Evolutionary conservation across 2,888 invertebrate species (phyloP).

Genomic region (Dryocosmus kuriphilus): DNA sequence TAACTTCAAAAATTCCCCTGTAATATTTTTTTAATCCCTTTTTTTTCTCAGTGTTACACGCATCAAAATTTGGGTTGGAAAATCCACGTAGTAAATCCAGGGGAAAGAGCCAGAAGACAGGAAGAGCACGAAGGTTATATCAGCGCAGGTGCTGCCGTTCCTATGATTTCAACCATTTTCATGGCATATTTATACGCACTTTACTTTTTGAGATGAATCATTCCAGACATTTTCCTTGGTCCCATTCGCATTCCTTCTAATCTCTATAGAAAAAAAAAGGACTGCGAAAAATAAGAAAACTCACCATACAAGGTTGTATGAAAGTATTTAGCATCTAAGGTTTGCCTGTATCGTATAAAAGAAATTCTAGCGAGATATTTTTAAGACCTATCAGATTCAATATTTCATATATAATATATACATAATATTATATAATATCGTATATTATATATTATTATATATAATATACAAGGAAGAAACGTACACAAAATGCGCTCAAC

Average conservation of each 20-base stretch:
- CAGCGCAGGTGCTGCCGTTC: conserved; percentile 44
- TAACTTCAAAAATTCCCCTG: no score
- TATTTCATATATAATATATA: conserved; percentile 72
- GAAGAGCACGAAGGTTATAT: conserved; percentile 41
- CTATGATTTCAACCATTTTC: conserved; percentile 57
- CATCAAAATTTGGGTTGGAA: conserved; percentile 96
- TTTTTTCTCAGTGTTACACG: conserved; percentile 88
- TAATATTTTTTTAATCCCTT: no score
- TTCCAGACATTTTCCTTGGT: background rate
- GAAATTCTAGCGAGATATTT: conserved; percentile 73
- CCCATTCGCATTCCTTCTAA: conserved; percentile 12
- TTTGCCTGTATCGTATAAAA: conserved; percentile 63
- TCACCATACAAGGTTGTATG: conserved; percentile 76
- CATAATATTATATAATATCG: conserved; percentile 53
- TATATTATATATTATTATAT: conserved; percentile 44
- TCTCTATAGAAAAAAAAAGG: background rate
- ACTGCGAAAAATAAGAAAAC: conserved; percentile 48
- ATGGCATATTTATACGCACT: conserved; percentile 43
- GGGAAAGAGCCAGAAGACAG: conserved; percentile 75
- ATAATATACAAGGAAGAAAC: conserved; percentile 43
- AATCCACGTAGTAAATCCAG: conserved; percentile 90
- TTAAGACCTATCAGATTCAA: conserved; percentile 74
- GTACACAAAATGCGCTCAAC: conserved; percentile 53
- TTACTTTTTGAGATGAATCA: conserved; percentile 61
- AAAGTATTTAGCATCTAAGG: conserved; percentile 74